These are phyloP conservation scores for Oryctolagus cuniculus DNA, from an alignment of 2,113 vertebrate genomes.

Conservation along the genomic window DNA sequence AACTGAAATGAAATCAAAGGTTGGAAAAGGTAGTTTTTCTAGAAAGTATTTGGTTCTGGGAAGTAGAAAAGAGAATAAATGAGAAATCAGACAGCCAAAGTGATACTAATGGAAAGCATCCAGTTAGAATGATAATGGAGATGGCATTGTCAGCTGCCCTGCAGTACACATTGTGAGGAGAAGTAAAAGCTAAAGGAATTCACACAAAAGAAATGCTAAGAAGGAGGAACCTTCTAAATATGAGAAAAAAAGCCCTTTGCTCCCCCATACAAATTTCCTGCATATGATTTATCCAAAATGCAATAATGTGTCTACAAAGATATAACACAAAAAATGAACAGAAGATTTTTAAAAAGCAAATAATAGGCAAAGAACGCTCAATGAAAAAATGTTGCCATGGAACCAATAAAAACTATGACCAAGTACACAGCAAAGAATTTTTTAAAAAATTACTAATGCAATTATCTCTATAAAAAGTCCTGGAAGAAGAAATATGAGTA, in stretches of 20 bases:
- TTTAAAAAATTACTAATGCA: not conserved
- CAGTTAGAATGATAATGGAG: not conserved
- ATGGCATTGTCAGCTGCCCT: not conserved
- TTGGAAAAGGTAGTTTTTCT: not conserved
- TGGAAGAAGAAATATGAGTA: not conserved
- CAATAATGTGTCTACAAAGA: not conserved
- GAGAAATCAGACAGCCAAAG: not conserved
- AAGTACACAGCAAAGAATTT: not conserved
- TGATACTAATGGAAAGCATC: not conserved
- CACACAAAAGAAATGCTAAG: not conserved
- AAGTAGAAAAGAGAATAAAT: not conserved
- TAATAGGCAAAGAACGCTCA: not conserved
- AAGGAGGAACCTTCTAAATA: not conserved
- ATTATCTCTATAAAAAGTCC: not conserved
- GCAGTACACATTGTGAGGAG: not conserved
- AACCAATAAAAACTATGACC: not conserved
- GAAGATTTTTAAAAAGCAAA: not conserved
- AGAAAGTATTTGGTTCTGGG: not conserved
- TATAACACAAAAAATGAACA: not conserved
- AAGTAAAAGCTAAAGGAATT: not conserved
- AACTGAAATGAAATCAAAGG: not conserved
- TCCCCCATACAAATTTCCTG: not conserved
- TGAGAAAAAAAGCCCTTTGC: not conserved
- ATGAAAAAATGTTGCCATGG: not conserved
- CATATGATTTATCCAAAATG: not conserved